Base-by-base conservation (phyloP, 2,797 vertebrate genomes). In the Hydrophis major region DNA sequence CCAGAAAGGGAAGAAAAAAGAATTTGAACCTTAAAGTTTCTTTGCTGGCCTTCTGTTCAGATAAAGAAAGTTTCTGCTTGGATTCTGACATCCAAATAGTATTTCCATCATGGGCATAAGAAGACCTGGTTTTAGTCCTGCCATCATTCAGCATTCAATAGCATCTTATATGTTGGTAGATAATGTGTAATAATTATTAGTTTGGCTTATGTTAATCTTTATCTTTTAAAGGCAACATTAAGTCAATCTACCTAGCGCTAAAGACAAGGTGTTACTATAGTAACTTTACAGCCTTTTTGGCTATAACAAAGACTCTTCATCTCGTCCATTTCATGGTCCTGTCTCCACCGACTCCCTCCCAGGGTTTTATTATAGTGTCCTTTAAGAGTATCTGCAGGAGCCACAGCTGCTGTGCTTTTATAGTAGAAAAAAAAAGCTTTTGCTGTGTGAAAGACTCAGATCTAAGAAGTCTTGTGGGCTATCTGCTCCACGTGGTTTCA, bases 211-310 rank as follows among this genome's bases (percentile, higher is more conserved):
- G 93, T 97, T 98, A 97, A 97, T 97, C 97, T 97, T 96, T 96
- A 96, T 56, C 57, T 89, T 97, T 96, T 97, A 97, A 97, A 97
- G 97, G 97, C 96, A 97, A 98, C 97, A 98, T 97, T 98, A 97
- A 98, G 97, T 98, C 98, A 98, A 98, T 98, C 98, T 98, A 98
- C 97, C 97, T 98, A 98, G 97, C 96, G 96, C 96, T 97, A 98
- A 97, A 97, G 97, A 98, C 98, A 97, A 97, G 97, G 97, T 97
- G 98, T 99, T 99, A 97, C 98, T 98, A 99, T 99, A 98, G 98
- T 98, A 98, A 99, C 98, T 98, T 97, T 96, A 97, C 97, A 98
- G 98, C 98, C 97, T 98, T 98, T 98, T 98, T 98, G 98, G 97
- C 97, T 97, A 97, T 98, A 98, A 98, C 98, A 99, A 98, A 98